A percentile compares a stretch with the other conserved stretches of the same genome.
Evolutionary conservation across 2,113 vertebrate species (phyloP).

Genomic region (Lontra canadensis): DNA sequence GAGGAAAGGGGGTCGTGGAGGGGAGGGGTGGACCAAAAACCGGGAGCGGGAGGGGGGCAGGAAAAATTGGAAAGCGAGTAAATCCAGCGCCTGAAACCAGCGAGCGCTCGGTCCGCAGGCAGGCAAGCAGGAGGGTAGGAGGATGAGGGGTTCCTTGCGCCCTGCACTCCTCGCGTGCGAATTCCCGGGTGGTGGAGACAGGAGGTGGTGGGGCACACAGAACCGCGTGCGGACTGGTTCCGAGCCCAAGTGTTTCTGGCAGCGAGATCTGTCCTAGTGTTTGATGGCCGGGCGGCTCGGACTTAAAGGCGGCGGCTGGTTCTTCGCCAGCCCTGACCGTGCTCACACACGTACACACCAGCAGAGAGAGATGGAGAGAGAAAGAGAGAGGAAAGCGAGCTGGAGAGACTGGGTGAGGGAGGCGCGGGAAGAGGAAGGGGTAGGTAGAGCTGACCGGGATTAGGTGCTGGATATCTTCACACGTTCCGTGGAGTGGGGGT

Average conservation of each 20-base stretch:
- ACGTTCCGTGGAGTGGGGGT: background rate
- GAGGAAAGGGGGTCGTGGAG: slow-evolving; percentile 57
- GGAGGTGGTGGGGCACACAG: background rate
- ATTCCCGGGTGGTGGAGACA: background rate
- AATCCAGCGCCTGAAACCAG: slow-evolving; percentile 85
- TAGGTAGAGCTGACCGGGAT: slow-evolving; percentile 72
- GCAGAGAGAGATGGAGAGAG: slow-evolving; percentile 12
- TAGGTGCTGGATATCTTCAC: slow-evolving; percentile 25
- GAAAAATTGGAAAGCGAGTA: slow-evolving; percentile 81
- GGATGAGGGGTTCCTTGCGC: slow-evolving; percentile 35
- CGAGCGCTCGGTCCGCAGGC: slow-evolving; percentile 80
- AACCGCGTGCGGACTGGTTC: slow-evolving; percentile 48
- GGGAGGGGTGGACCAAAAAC: slow-evolving; percentile 58
- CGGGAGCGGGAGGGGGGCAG: background rate
- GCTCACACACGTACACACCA: slow-evolving; percentile 55
- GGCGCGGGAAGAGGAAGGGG: slow-evolving; percentile 57
- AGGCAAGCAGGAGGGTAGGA: background rate
- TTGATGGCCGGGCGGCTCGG: slow-evolving; percentile 18
- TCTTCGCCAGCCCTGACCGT: slow-evolving; percentile 60
- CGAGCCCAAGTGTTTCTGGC: slow-evolving; percentile 55
- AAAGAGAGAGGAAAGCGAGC: background rate
- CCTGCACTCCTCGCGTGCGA: slow-evolving; percentile 34
- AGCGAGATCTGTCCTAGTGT: slow-evolving; percentile 60
- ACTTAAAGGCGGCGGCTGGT: slow-evolving; percentile 48
- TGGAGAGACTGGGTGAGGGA: slow-evolving; percentile 39